phyloP scores from a whole-genome alignment of 2,888 invertebrate species.

The Conus canariensis region DNA sequence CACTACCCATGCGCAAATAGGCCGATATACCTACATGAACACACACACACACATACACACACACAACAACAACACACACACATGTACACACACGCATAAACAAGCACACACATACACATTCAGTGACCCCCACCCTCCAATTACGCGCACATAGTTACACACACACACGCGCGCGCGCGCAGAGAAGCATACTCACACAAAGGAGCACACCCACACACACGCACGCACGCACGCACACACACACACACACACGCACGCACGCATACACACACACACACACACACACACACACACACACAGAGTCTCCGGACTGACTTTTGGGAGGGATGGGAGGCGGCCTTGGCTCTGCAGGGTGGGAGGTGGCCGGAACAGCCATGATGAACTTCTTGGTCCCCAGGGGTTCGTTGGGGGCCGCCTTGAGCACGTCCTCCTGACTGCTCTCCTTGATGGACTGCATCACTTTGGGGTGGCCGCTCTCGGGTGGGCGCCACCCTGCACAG shows the following conservation, averaged over 20 bases:
- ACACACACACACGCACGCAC: not conserved
- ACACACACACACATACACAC: no score
- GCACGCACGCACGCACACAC: not conserved
- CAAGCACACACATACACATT: no score
- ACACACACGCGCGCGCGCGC: no score
- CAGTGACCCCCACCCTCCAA: no score
- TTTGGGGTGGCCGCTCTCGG: slow-evolving; percentile 35
- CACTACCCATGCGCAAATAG: no score
- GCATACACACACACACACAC: not conserved
- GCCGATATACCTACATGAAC: no score
- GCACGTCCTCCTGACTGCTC: slow-evolving; percentile 54
- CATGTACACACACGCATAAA: no score
- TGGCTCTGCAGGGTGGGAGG: not conserved
- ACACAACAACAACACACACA: no score
- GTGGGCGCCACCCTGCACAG: not conserved
- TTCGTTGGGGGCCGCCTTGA: slow-evolving; percentile 34
- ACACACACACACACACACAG: slow-evolving; percentile 16
- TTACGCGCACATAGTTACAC: no score
- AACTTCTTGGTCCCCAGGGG: slow-evolving; percentile 32
- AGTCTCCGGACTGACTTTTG: slow-evolving; percentile 47
- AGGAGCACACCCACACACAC: not conserved
- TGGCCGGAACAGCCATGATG: not conserved
- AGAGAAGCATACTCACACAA: no score
- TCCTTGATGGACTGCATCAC: slow-evolving; percentile 56
- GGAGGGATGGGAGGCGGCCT: slow-evolving; percentile 50